These are phyloP conservation scores for Intellagama lesueurii DNA, from an alignment of 2,797 vertebrate species.

Conservation along the genomic window DNA sequence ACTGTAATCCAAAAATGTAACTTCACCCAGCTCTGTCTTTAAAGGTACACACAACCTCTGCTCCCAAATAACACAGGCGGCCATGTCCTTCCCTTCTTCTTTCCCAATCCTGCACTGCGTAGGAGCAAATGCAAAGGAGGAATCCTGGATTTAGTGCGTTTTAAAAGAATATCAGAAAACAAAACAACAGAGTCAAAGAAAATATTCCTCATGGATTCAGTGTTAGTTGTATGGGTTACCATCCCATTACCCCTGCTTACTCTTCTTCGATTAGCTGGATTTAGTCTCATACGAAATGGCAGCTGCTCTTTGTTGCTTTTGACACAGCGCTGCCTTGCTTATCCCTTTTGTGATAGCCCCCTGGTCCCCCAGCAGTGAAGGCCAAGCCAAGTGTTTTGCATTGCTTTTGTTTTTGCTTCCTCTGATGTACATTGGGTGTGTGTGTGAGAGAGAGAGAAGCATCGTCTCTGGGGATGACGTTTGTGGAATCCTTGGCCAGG, in stretches of 20 bases:
- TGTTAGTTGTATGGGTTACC: background rate
- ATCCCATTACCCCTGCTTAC: background rate
- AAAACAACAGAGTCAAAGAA: background rate
- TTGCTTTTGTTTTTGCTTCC: background rate
- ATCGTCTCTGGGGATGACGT: background rate
- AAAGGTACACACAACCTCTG: rapidly evolving
- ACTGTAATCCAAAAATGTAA: background rate
- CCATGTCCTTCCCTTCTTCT: background rate
- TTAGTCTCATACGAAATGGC: background rate
- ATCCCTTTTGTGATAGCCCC: background rate
- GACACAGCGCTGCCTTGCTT: background rate
- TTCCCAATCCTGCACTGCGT: conserved; percentile 6
- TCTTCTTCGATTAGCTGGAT: background rate
- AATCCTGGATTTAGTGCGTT: background rate
- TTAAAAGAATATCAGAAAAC: background rate
- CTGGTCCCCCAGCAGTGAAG: background rate
- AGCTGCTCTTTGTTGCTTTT: background rate
- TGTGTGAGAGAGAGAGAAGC: background rate
- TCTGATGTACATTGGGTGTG: background rate
- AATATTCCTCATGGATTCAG: background rate
- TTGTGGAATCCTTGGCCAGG: background rate
- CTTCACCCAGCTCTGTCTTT: background rate
- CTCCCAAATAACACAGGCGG: background rate
- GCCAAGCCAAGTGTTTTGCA: background rate
- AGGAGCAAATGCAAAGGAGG: background rate